A percentile compares a stretch with the other conserved stretches of the same genome.
Evolutionary conservation across 2,113 vertebrate species (phyloP).

Genomic region (Podarcis raffonei): DNA sequence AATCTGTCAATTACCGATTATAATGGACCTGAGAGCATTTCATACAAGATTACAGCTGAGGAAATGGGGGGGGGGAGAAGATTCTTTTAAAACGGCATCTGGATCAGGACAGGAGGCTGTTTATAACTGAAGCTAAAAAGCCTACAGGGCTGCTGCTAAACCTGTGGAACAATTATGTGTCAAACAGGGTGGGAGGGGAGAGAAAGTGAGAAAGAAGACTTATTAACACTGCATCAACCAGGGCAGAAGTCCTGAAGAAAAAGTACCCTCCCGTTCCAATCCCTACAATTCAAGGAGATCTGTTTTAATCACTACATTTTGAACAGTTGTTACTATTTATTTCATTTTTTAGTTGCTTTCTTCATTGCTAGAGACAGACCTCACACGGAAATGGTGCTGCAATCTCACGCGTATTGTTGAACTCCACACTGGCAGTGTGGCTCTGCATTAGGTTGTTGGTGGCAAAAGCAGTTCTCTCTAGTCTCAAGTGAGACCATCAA

Average conservation of each 20-base stretch:
- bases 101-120: slow-evolving; percentile 14
- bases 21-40: background rate
- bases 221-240: slow-evolving; percentile 13
- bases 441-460: too few relatives aligned
- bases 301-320: background rate
- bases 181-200: background rate
- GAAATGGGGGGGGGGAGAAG: background rate
- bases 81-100: background rate
- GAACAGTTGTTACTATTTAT: too few relatives aligned
- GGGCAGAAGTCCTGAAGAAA: slow-evolving; percentile 18
- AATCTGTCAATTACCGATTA: background rate
- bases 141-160: background rate
- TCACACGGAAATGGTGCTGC: too few relatives aligned
- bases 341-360: too few relatives aligned
- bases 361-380: too few relatives aligned
- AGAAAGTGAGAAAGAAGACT: background rate
- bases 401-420: too few relatives aligned
- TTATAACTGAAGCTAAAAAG: slow-evolving; percentile 18
- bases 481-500: too few relatives aligned
- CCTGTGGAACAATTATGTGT: background rate
- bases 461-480: too few relatives aligned
- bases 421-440: too few relatives aligned
- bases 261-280: background rate
- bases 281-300: slow-evolving; percentile 14
- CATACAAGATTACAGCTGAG: slow-evolving; percentile 15